Base-by-base conservation (phyloP, 2,113 vertebrate genomes). In the Hydropotes inermis region DNA sequence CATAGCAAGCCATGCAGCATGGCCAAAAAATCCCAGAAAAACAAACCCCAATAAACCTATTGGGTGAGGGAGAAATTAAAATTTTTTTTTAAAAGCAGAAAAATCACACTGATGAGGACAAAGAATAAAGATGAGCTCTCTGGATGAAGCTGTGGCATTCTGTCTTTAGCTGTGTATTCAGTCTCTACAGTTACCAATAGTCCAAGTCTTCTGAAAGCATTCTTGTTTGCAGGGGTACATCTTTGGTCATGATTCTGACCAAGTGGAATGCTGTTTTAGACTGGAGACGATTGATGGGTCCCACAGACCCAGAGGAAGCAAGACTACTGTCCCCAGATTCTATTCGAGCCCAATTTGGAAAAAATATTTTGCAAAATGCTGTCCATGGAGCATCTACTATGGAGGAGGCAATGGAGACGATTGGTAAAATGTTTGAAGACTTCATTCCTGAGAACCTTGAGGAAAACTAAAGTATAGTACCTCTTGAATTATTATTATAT, bases 221-320 rank as follows among this genome's bases (percentile, higher is more conserved):
- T 76, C 2, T 93, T 91, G 1, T 85, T 98, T 98, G n/a, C 98
- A 99, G 99, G 28, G 99, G 99, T 2, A 98, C 98, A 1, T 99
- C 99, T 67, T 5, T 99, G 97, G 88, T 99, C 98, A 98, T 99
- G 97, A 76, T 99, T 67, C 97, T 99, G 95, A 98, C 97, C 67
- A 99, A 99, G 95, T 99, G 99, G 97, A 99, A 99, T 90, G 99
- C 99, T 11, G 96, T 99, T 96, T 96, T 98, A 64, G 99, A 99
- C 7, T 99, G 99, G 99, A 99, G 99, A 97, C 90, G 89, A 90
- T 93, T 99, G 93, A 99, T 99, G 98, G 99, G 99, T 16, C 99
- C 99, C 33, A 58, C 98, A 58, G 99, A 99, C 96, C 99, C 99
- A 3, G 94, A 96, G 5, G 98, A 98, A 97, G 99, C 99, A 21